Conservation (phyloP, 2,797 vertebrate species). For the Semotilus atromaculatus region DNA sequence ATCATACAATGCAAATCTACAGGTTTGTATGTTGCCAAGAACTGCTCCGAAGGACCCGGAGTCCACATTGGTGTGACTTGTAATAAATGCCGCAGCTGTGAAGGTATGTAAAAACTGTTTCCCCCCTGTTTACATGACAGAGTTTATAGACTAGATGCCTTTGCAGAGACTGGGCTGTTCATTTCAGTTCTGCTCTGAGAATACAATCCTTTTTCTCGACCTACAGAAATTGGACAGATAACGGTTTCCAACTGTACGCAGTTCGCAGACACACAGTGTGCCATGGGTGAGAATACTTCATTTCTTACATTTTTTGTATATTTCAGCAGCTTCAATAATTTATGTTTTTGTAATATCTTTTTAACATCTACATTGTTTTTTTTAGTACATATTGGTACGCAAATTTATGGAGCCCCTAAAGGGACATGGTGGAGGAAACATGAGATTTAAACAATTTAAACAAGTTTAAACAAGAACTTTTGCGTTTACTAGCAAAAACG, state of each 20-base stretch:
- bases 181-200: not conserved
- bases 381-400: not conserved
- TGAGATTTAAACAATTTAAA: too few species aligned
- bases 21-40: not conserved
- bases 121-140: not conserved
- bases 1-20: not conserved
- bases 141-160: not conserved
- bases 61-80: accelerated
- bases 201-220: not conserved
- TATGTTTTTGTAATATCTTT: not conserved
- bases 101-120: too few species aligned
- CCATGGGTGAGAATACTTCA: not conserved
- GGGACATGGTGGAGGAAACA: not conserved
- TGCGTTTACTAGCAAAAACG: not conserved
- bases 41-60: not conserved
- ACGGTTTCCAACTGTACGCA: not conserved
- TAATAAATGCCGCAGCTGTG: not conserved
- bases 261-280: constrained; percentile 9
- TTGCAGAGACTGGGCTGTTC: not conserved
- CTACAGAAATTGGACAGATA: not conserved
- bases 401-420: too few species aligned
- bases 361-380: not conserved
- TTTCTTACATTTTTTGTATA: not conserved
- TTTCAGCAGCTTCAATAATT: too few species aligned
- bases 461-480: too few species aligned